Percentiles rank a stretch among this genome's conserved stretches.
These are phyloP conservation scores for Ruditapes philippinarum DNA, from an alignment of 1,140 invertebrate species.

Conservation along the genomic window DNA sequence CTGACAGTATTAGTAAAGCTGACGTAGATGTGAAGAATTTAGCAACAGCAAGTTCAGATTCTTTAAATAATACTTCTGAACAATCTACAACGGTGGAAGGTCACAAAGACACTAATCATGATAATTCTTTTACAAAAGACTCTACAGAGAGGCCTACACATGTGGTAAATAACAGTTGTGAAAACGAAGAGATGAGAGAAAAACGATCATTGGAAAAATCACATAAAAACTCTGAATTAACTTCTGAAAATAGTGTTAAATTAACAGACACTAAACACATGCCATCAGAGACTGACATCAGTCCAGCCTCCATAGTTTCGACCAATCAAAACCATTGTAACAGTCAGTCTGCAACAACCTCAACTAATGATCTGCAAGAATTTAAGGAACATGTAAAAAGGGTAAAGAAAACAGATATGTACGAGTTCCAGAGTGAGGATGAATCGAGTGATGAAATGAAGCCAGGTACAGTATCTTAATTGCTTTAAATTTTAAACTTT, in stretches of 20 bases:
- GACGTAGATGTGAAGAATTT: neutral
- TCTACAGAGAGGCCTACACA: too few species aligned
- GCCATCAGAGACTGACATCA: conserved; percentile 6
- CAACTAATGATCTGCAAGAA: conserved; percentile 28
- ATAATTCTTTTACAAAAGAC: too few species aligned
- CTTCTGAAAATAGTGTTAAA: neutral
- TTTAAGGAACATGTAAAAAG: neutral
- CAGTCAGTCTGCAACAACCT: conserved; percentile 9
- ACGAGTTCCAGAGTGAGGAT: conserved; percentile 66
- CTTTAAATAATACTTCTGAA: neutral
- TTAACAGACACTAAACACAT: neutral
- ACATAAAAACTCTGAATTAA: too few species aligned
- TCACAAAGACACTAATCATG: too few species aligned
- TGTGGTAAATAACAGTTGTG: too few species aligned
- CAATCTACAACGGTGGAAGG: too few species aligned
- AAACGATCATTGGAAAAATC: too few species aligned
- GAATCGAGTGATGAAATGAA: conserved; percentile 66
- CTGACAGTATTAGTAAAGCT: conserved; percentile 17
- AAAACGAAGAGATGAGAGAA: too few species aligned
- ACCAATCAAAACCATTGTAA: conserved; percentile 31
- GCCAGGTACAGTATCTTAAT: conserved; percentile 62
- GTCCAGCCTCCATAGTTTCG: neutral
- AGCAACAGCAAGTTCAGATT: neutral
- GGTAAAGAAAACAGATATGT: conserved; percentile 61
- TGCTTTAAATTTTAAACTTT: too few species aligned